Base-by-base conservation (phyloP, 2,888 invertebrate species). In the Pristionchus fissidentatus region DNA sequence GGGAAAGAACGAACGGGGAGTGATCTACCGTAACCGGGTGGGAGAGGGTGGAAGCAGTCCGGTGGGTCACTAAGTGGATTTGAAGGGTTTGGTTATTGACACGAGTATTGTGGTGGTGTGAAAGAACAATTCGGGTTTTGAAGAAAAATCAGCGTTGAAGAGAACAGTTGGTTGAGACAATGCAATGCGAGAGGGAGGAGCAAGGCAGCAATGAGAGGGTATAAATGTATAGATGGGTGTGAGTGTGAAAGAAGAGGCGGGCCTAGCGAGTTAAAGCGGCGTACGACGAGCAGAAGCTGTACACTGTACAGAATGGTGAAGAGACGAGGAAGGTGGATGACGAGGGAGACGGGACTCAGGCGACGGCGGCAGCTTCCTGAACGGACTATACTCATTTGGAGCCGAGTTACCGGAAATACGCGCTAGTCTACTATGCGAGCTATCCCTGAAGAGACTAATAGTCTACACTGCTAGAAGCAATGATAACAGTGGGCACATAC, bases 31-130 rank as follows among this genome's bases (percentile, higher is more conserved):
- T 77, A 77, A 19, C 13, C 8, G 70, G 22, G 1, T 43, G 46
- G 29, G 38, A 26, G 73, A 49, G 73, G 29, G 29, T 13, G 66
- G 22, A 22, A 38, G 22, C 41, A 29, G 38, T 13, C 10, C 10
- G 29, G 41, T 41, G 32, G 46, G 73, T 73, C 43, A 29, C 43
- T 73, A 46, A n/a, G 35, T 26, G 78, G 55, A 38, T 19, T 22
- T 0, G 55, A 29, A 52, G 29, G n/a, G 52, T 19, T 41, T 32
- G 41, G 38, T 57, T 57, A 79, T 79, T 79, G 79, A 79, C 79
- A 79, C 79, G 57, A 79, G 79, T 57, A 57, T 1, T 1, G 19
- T 32, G 57, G 35, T 49, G 75, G 46, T 77, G 49, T 79, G 79
- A 79, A 79, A 79, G 79, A 55, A 55, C 13, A 22, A 0, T 26